phyloP scores from a whole-genome alignment of 2,113 vertebrate species.

The Hypanus sabinus region DNA sequence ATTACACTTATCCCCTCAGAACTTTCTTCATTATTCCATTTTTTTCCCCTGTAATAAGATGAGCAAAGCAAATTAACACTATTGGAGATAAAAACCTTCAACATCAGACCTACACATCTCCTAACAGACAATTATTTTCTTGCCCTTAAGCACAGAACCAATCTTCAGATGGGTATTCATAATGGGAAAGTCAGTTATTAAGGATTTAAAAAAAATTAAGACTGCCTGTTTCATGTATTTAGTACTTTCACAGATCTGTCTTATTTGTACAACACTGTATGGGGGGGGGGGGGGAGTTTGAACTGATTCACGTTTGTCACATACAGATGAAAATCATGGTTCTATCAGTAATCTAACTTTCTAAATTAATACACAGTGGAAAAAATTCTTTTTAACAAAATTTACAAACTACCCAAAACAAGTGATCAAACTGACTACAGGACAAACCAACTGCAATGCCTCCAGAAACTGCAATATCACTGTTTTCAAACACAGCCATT shows the following conservation, averaged over 20 bases:
- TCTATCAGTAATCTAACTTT: background rate
- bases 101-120: background rate
- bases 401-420: background rate
- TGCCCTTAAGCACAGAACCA: background rate
- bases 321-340: background rate
- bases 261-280: background rate
- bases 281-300: background rate
- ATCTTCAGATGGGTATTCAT: background rate
- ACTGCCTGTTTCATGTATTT: background rate
- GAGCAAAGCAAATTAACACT: background rate
- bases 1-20: background rate
- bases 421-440: background rate
- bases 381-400: conserved; percentile 23
- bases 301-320: background rate
- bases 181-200: background rate
- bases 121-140: background rate
- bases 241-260: background rate
- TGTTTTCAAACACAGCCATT: background rate
- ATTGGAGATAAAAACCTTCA: background rate
- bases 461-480: background rate
- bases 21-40: background rate
- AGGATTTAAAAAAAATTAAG: background rate
- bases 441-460: background rate
- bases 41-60: background rate
- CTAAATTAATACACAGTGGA: background rate